phyloP scores from a whole-genome alignment of 2,888 invertebrate genomes.

The Caenorhabditis sulstoni region DNA sequence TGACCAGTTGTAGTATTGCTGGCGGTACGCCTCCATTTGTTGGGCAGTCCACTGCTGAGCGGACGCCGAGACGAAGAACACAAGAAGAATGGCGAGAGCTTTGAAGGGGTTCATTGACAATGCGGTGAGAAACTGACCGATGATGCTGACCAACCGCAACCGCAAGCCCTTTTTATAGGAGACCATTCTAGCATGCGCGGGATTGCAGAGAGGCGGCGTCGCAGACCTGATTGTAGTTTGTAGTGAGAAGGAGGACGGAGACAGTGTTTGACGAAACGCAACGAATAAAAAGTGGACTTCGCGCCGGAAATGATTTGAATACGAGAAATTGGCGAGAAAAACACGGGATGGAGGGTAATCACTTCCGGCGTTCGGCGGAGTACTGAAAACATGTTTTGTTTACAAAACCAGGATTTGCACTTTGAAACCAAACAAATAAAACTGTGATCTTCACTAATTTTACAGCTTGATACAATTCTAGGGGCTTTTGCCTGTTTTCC shows the following conservation, averaged over 20 bases:
- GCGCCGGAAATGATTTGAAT: neutral
- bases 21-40: constrained; percentile 43
- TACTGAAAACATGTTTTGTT: too few species aligned
- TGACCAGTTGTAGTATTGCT: constrained; percentile 55
- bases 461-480: too few species aligned
- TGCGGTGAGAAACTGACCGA: neutral
- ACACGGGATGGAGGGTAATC: too few species aligned
- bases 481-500: too few species aligned
- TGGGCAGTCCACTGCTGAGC: constrained; percentile 51
- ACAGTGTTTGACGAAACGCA: neutral
- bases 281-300: neutral
- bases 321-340: too few species aligned
- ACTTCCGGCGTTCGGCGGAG: constrained; percentile 7
- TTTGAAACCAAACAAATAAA: too few species aligned
- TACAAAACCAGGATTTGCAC: too few species aligned
- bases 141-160: neutral
- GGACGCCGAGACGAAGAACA: neutral
- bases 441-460: too few species aligned
- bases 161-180: constrained; percentile 23
- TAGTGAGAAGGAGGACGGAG: neutral
- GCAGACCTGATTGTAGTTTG: neutral
- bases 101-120: constrained; percentile 17
- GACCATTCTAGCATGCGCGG: neutral
- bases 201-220: neutral
- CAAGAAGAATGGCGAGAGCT: neutral